Base-by-base conservation (phyloP, 2,888 invertebrate genomes). In the Polylopha cassiicola region DNA sequence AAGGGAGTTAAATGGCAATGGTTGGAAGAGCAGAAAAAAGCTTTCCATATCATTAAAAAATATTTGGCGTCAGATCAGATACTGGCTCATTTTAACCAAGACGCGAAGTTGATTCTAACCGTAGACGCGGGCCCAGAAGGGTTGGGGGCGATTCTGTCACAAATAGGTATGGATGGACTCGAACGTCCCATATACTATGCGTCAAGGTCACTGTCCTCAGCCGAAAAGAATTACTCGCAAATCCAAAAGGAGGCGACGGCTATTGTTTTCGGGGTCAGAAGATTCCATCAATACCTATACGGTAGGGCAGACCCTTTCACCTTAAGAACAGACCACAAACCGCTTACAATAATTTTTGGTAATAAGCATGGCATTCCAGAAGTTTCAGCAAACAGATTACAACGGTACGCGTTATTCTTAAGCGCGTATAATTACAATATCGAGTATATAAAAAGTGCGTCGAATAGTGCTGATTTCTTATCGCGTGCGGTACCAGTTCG, bases 401-500 rank as follows among this genome's bases (percentile, higher is more conserved):
- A 31, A 9, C 31, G 31, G 3, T 31, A 31, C 11, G 31, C 31
- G 3, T 20, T 31, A 3, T 31, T 31, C 10, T 10, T 31, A 11
- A 5, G 15, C 8, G 31, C 10, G 3, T 31, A 18, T 18, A 31
- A 31, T 11, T 31, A 17, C 20, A 17, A 2, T 3, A 31, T 33
- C 2, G 33, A 33, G 13, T 33, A 13, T 8, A 14, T 33, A 4
- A 5, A 14, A 4, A 21, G 33, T 13, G 9, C 14, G 2, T 11
- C 21, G 2, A 61, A 61, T 13, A 37, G 42, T 17, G 55, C 49
- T 3, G 43, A 53, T 34, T 51, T 29, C 18, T 24, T 54, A 11
- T 51, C 49, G 1, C 50, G 50, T 3, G 42, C 48, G 11, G 39
- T 20, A 7, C 15, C 2, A 16, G 9, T 22, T 16, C 3, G 30